Conservation (phyloP, 1,140 invertebrate genomes). For the Periplaneta americana region DNA sequence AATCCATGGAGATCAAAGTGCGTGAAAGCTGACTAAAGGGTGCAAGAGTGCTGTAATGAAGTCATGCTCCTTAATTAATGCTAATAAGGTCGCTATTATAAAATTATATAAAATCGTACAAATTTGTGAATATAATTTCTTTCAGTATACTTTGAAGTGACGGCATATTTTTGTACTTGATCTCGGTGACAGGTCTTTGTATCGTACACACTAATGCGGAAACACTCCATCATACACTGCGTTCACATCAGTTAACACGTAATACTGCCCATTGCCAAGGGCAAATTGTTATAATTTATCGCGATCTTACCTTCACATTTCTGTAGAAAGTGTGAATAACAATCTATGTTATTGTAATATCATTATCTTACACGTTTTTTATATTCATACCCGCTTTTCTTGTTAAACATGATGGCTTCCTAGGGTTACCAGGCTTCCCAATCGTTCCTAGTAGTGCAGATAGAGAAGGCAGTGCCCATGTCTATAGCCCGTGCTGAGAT, state of each 20-base stretch:
- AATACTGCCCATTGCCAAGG: background rate
- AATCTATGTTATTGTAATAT: background rate
- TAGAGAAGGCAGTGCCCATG: background rate
- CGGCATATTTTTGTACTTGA: background rate
- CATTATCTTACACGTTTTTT: conserved; percentile 1
- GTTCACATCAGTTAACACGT: background rate
- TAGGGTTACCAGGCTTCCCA: background rate
- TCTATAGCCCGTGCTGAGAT: too few species aligned
- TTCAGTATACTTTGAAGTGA: background rate
- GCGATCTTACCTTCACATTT: background rate
- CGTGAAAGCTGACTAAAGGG: too few species aligned
- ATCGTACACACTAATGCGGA: background rate
- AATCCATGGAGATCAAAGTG: background rate
- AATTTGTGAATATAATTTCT: background rate
- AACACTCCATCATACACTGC: background rate
- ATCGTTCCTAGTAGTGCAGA: background rate
- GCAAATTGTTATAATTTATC: background rate
- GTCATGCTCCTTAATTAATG: background rate
- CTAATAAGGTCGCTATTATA: background rate
- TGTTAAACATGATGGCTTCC: background rate
- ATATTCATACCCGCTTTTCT: background rate
- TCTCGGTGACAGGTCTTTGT: background rate
- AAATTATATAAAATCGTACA: background rate
- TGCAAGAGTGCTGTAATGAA: background rate
- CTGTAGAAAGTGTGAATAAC: background rate